Conservation (phyloP, 2,888 invertebrate genomes). For the Apoda limacodes region DNA sequence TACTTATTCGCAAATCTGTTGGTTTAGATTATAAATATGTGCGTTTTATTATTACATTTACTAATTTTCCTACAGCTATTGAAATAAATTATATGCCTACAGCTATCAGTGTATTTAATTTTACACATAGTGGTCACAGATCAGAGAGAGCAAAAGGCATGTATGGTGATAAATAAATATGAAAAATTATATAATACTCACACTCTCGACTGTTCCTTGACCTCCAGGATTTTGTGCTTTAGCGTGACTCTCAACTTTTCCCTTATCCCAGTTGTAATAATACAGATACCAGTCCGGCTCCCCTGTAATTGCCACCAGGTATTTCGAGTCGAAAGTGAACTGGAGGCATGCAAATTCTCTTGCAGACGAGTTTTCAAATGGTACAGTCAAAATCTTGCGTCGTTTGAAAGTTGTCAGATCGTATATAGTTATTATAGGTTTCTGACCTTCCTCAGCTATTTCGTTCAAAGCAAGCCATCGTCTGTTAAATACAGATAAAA, state of each 20-base stretch:
- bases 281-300: constrained; percentile 86
- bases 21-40: no score
- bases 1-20: no score
- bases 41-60: no score
- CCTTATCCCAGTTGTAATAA: constrained; percentile 86
- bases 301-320: constrained; percentile 82
- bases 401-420: constrained; percentile 77
- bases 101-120: no score
- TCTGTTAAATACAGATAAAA: constrained; percentile 40
- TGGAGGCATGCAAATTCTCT: constrained; percentile 77
- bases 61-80: no score
- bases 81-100: no score
- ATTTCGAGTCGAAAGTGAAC: constrained; percentile 87
- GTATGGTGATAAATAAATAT: not conserved
- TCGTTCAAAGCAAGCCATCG: constrained; percentile 75
- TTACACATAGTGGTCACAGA: no score
- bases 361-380: constrained; percentile 69
- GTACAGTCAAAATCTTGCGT: constrained; percentile 74
- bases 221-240: constrained; percentile 79
- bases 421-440: constrained; percentile 77
- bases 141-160: not conserved
- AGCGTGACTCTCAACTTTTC: constrained; percentile 80
- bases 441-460: constrained; percentile 71
- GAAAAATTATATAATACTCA: constrained; percentile 27
- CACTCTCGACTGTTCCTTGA: constrained; percentile 70